Base-by-base conservation (phyloP, 2,797 vertebrate species). In the Crocidura indochinensis region DNA sequence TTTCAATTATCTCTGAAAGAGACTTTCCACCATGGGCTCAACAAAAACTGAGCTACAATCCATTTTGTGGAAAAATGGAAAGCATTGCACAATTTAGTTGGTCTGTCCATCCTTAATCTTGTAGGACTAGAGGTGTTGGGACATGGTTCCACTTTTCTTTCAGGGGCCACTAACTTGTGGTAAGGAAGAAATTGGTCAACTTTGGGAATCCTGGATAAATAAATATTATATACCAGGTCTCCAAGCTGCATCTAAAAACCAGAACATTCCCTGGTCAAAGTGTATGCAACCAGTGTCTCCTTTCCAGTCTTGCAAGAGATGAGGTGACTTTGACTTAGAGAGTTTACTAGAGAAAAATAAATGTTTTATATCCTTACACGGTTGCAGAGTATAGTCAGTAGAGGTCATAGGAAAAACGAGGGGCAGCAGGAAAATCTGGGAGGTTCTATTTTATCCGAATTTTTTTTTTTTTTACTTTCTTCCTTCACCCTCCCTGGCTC, bases 221-320 rank as follows among this genome's bases (percentile, higher is more conserved):
- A 88, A 82, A 85, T 44, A 38, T 73, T 76, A 4, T 65, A 14
- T 64, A 20, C 3, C 8, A 74, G 17, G 10, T 31, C 12, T 87
- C 49, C 14, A 14, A 82, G 49, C n/a, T 60, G 46, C 29, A 19
- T 65, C 49, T n/a, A 44, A 9, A 11, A 81, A 44, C 56, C 31
- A 78, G 49, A 64, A 64, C n/a, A 6, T 31, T 72, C 29, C 49
- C 51, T 67, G 69, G 53, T 2, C 19, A 44, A 15, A 87, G 60
- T 82, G 27, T 27, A 51, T 0, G 14, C 38, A 69, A 81, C 26
- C 27, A 68, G 17, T 27, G 24, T 74, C 6, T 8, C 0, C 71
- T 84, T 92, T 83, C 56, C 79, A 56, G 53, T 49, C 76, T 91
- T 74, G 19, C 7, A 38, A 60, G 68, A 44, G 47, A n/a, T 15